These are phyloP conservation scores for Leuciscus waleckii DNA, from an alignment of 2,797 vertebrate genomes.

Conservation along the genomic window DNA sequence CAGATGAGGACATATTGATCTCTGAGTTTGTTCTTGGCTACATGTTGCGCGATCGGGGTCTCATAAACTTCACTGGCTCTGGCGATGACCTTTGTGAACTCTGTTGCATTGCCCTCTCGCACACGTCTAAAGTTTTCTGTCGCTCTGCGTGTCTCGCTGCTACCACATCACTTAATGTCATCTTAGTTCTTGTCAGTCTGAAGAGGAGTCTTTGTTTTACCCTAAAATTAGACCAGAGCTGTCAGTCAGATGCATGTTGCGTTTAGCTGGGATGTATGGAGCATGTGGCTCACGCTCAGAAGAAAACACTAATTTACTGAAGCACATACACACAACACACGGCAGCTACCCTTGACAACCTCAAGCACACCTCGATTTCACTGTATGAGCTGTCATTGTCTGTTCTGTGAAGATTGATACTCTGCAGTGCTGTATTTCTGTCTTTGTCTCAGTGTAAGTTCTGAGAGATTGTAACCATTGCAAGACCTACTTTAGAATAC, in stretches of 20 bases:
- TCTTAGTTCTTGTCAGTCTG: constrained; percentile 35
- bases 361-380: background rate
- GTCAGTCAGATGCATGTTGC: constrained; percentile 4
- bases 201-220: constrained; percentile 45
- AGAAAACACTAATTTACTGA: constrained; percentile 9
- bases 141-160: background rate
- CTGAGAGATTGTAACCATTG: background rate
- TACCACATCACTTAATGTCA: background rate
- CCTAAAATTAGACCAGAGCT: background rate
- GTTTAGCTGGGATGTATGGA: constrained; percentile 1
- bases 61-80: background rate
- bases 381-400: background rate
- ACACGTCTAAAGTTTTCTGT: background rate
- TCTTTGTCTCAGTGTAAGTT: constrained; percentile 35
- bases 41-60: constrained; percentile 29
- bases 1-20: constrained; percentile 59
- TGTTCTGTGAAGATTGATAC: constrained; percentile 3
- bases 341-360: background rate
- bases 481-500: background rate
- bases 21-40: constrained; percentile 33
- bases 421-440: constrained; percentile 1
- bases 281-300: background rate
- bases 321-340: constrained; percentile 22
- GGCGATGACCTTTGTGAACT: constrained; percentile 9
- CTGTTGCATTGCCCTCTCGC: background rate